Conservation (phyloP, 1,140 invertebrate species). For the Cyphomyrmex costatus region DNA sequence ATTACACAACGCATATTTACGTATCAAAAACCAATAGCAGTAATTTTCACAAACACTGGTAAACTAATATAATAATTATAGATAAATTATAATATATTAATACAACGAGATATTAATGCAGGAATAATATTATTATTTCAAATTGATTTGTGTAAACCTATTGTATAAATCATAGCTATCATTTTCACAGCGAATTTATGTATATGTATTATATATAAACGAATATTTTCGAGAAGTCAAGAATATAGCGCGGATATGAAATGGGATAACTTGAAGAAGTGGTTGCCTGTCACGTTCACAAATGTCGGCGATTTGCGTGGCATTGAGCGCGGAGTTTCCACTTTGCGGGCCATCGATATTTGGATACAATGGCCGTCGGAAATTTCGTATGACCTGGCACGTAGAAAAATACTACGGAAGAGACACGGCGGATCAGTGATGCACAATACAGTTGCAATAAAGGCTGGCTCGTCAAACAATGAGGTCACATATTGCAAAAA, state of each 20-base stretch:
- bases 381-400: conserved; percentile 52
- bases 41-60: conserved; percentile 16
- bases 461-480: conserved; percentile 47
- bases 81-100: conserved; percentile 30
- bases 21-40: neutral
- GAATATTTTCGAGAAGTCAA: conserved; percentile 50
- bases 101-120: neutral
- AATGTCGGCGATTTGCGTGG: conserved; percentile 57
- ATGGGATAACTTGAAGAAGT: conserved; percentile 56
- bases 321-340: conserved; percentile 40
- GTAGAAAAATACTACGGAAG: conserved; percentile 46
- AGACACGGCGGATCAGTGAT: neutral
- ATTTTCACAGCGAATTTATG: neutral
- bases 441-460: conserved; percentile 39
- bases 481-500: conserved; percentile 32
- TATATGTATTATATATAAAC: neutral
- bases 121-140: conserved; percentile 42
- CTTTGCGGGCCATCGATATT: conserved; percentile 58
- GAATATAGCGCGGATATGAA: conserved; percentile 17
- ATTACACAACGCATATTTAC: conserved; percentile 17
- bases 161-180: neutral
- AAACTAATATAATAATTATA: conserved; percentile 47
- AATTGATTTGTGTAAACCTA: neutral
- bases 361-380: conserved; percentile 59
- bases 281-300: conserved; percentile 53